Evolutionary conservation across 2,888 invertebrate species (phyloP).

Genomic region (Dolomedes plantarius): DNA sequence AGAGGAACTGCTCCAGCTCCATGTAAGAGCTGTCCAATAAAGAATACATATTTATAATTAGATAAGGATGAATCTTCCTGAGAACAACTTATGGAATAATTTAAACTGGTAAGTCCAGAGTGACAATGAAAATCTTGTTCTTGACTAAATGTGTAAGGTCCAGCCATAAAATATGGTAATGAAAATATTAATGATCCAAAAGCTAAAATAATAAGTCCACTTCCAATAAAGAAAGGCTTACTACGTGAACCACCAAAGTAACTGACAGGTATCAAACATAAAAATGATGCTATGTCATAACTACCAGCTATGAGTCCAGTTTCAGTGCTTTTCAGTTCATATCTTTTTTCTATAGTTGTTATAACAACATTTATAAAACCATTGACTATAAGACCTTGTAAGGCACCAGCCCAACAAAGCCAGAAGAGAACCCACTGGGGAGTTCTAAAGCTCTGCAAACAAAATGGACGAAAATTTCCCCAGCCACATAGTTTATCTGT

Average conservation of each 20-base stretch:
- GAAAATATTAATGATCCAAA: slow-evolving; percentile 84
- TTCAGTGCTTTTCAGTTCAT: slow-evolving; percentile 87
- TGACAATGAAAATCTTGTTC: slow-evolving; percentile 72
- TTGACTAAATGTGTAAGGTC: slow-evolving; percentile 80
- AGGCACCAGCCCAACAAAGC: slow-evolving; percentile 87
- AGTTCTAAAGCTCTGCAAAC: slow-evolving; percentile 83
- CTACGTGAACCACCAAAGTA: slow-evolving; percentile 84
- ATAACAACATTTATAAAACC: slow-evolving; percentile 92
- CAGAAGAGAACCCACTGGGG: slow-evolving; percentile 89
- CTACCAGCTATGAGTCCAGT: slow-evolving; percentile 89
- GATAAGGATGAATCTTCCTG: slow-evolving; percentile 63
- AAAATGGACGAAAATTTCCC: slow-evolving; percentile 81
- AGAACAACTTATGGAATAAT: slow-evolving; percentile 29
- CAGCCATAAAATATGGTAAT: slow-evolving; percentile 87
- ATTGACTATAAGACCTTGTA: slow-evolving; percentile 91
- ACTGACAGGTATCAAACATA: slow-evolving; percentile 88
- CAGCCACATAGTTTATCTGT: slow-evolving; percentile 81
- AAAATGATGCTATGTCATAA: slow-evolving; percentile 91
- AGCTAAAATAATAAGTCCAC: slow-evolving; percentile 85
- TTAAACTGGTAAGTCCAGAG: slow-evolving; percentile 25
- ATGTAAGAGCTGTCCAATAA: slow-evolving; percentile 87
- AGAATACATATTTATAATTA: slow-evolving; percentile 81
- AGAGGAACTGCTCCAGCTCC: slow-evolving; percentile 91
- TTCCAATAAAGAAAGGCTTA: slow-evolving; percentile 82
- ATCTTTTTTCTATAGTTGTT: slow-evolving; percentile 90